phyloP scores from a whole-genome alignment of 2,797 vertebrate genomes.

The Champsocephalus gunnari region DNA sequence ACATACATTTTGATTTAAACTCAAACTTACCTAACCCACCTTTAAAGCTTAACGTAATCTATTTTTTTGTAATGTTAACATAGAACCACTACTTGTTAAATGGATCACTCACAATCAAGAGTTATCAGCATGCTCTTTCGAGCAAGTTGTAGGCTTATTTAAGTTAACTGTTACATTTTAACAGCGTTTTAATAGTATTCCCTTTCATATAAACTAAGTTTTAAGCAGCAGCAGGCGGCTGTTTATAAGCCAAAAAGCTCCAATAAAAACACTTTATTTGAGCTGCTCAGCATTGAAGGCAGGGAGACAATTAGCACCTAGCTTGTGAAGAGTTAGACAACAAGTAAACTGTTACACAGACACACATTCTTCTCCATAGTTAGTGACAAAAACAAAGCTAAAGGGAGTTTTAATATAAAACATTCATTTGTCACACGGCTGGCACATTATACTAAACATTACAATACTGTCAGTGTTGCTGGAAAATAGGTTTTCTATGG shows the following conservation, averaged over 20 bases:
- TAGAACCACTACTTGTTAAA: neutral
- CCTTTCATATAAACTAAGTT: neutral
- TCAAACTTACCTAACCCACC: too few species aligned
- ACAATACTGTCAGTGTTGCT: neutral
- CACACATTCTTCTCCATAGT: neutral
- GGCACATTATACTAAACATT: neutral
- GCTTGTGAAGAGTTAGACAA: neutral
- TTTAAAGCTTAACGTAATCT: neutral
- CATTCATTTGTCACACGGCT: neutral
- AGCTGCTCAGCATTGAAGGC: neutral
- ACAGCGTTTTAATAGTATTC: neutral
- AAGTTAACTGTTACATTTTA: neutral
- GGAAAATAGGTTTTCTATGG: neutral
- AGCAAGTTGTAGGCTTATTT: neutral
- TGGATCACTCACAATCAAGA: neutral
- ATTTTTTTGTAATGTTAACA: neutral
- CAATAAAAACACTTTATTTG: neutral
- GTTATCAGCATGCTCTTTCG: neutral
- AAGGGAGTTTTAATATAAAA: neutral
- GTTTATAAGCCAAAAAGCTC: neutral
- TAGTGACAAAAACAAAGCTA: neutral
- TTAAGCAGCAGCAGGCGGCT: neutral
- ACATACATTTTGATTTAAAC: conserved; percentile 77
- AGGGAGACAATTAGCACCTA: conserved; percentile 11
- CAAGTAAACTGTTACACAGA: neutral